Base-by-base conservation (phyloP, 1,140 invertebrate species). In the Drosophila asahinai region DNA sequence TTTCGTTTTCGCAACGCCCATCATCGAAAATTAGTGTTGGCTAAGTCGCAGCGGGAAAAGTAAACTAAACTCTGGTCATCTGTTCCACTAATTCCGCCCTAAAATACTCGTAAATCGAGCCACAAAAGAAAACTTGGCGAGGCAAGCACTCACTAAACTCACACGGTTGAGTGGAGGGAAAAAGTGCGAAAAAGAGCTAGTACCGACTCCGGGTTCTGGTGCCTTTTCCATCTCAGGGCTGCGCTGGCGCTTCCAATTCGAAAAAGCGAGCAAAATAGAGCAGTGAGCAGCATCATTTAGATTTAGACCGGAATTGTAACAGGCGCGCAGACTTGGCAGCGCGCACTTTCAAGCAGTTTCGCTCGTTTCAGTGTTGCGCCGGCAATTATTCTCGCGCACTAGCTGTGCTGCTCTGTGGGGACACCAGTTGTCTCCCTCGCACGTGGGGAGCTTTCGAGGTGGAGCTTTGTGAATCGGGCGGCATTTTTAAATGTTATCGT, bases 301-400 rank as follows among this genome's bases (percentile, higher is more conserved):
- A 92, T 92, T 90, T 92, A 92, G 91, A 92, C 91, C 91, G 91
- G 91, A 92, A 92, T 92, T 81, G 86, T 92, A 91, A 54, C 81
- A 92, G 91, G 91, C 72, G 57, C 54, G 25, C 91, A 92, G 80
- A 22, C 15, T 5, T 42, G 33, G 33, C 22, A 45, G 52, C 55
- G 22, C 49, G 55, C 58, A 4, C 11, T 27, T 27, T 22, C 52
- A 38, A 27, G 63, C 17, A 47, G 43, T 59, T 78, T 51, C 38
- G 59, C 55, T 57, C 25, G 55, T 2, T 33, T 33, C 51, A 17
- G 6, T 63, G 52, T 65, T 67, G 47, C 54, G 36, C 27, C 40
- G 48, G 54, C 47, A 40, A 42, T 43, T 42, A 25, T 60, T 60
- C 63, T 72, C 68, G 27, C 19, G 5, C 27, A n/a, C 33, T 66